These are phyloP conservation scores for Okapia johnstoni DNA, from an alignment of 2,113 vertebrate species.

Conservation along the genomic window DNA sequence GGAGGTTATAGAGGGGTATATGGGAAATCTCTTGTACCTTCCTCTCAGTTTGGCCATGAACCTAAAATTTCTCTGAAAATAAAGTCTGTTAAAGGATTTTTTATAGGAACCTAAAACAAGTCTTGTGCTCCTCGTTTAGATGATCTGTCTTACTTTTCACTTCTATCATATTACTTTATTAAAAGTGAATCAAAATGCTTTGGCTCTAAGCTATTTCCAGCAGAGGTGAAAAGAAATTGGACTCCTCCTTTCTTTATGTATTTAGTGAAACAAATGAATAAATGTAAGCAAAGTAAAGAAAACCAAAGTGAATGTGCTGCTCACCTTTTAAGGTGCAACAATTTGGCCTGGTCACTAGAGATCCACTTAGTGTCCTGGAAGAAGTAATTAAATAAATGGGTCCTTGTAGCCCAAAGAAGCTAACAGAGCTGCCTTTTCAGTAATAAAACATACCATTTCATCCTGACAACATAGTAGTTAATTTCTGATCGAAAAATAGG, in stretches of 20 bases:
- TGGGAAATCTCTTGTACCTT: background rate
- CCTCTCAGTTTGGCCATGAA: background rate
- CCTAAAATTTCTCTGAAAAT: background rate
- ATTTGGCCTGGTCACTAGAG: constrained; percentile 37
- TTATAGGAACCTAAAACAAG: background rate
- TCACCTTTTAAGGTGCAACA: constrained; percentile 33
- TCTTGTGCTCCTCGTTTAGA: background rate
- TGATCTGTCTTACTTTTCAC: background rate
- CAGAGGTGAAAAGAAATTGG: background rate
- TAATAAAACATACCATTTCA: constrained; percentile 61
- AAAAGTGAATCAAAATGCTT: background rate
- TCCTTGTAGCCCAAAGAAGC: constrained; percentile 44
- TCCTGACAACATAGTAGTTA: constrained; percentile 63
- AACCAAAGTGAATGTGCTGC: background rate
- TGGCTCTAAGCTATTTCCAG: background rate
- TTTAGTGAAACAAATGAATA: background rate
- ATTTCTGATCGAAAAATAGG: constrained; percentile 70
- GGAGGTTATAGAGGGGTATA: background rate
- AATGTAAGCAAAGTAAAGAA: background rate
- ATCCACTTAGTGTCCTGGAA: constrained; percentile 55
- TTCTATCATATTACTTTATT: constrained; percentile 1
- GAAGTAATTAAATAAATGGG: constrained; percentile 67
- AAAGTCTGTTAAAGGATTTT: background rate
- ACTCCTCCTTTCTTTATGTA: background rate
- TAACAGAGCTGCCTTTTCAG: constrained; percentile 48